These are phyloP conservation scores for Enteromius viviparus DNA, from an alignment of 2,797 vertebrate species.

Conservation along the genomic window DNA sequence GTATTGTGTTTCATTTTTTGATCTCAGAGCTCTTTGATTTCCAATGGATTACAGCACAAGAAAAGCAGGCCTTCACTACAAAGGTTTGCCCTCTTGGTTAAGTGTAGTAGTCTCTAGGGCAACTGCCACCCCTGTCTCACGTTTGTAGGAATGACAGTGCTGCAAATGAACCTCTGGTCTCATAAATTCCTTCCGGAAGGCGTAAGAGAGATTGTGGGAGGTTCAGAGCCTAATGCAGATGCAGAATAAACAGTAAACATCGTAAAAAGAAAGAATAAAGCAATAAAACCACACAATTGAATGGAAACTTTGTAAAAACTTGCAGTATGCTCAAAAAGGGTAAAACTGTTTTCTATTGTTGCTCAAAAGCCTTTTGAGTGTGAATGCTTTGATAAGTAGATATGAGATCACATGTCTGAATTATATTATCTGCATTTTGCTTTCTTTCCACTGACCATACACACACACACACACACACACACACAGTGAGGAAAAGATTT, in stretches of 20 bases:
- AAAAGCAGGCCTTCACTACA: neutral
- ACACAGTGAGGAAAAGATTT: too few species aligned
- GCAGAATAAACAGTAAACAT: constrained; percentile 70
- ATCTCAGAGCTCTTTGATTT: constrained; percentile 32
- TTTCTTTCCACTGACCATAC: neutral
- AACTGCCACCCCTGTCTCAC: constrained; percentile 15
- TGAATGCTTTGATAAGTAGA: constrained; percentile 11
- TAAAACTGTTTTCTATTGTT: constrained; percentile 11
- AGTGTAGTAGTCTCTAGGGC: constrained; percentile 23
- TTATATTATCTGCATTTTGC: constrained; percentile 2
- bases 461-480: too few species aligned
- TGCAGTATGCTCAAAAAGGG: constrained; percentile 36
- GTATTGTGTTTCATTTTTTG: constrained; percentile 45
- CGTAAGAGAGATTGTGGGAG: constrained; percentile 59
- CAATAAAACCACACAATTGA: constrained; percentile 58
- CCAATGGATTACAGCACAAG: constrained; percentile 6
- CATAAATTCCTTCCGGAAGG: constrained; percentile 66
- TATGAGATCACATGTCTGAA: constrained; percentile 8
- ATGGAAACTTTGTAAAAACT: constrained; percentile 52
- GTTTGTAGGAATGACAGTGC: constrained; percentile 38
- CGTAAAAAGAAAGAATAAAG: constrained; percentile 66
- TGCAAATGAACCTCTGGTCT: constrained; percentile 46
- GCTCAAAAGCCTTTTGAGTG: neutral
- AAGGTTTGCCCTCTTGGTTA: constrained; percentile 39
- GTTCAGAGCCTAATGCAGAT: constrained; percentile 61